Evolutionary conservation across 2,888 invertebrate genomes (phyloP), one percentile per base, ranked within the genome.

Genomic region (Noctua pronuba): DNA sequence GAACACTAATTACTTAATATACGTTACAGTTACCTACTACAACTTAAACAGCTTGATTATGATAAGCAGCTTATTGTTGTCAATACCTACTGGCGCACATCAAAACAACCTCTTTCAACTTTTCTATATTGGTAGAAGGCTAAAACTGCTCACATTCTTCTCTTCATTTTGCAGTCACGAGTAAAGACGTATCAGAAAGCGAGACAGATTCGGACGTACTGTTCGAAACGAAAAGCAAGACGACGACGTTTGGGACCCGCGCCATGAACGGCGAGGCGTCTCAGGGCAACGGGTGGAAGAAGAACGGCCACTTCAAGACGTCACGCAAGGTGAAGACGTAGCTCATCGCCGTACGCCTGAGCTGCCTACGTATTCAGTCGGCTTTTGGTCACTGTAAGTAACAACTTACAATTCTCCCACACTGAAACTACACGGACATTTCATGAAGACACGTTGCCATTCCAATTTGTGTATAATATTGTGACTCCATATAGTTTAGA

Each of bases 171-270:
- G 55, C 94, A 98, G 98, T 97, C 93, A 95, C 95, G 28, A 95
- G 95, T 83, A 97, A 97, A 88, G 97, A 98, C 93, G 96, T 98
- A 76, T 98, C 98, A 0, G 98, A 98, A 90, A 97, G 98, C 1
- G 98, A 98, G 86, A 98, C 98, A 0, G 98, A 99, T 89, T 98
- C 98, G 0, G 98, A 99, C 94, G 98, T 99, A 16, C 95, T 98
- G 35, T 98, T 98, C 92, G 98, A 98, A 93, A 97, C 98, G 18
- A 97, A 98, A 77, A 97, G 97, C 83, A 98, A 98, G 88, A 97
- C 97, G 44, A 94, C 95, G 0, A 91, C 96, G 28, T 95, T 96
- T 85, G 91, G 92, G 2, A 86, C 91, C 2, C 94, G 96, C 18
- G 88, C 92, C 1, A 87, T 92, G 86, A 97, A 97, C 91, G 97